Evolutionary conservation across 2,113 vertebrate genomes (phyloP).

Genomic region (Rhodinocichla rosea): DNA sequence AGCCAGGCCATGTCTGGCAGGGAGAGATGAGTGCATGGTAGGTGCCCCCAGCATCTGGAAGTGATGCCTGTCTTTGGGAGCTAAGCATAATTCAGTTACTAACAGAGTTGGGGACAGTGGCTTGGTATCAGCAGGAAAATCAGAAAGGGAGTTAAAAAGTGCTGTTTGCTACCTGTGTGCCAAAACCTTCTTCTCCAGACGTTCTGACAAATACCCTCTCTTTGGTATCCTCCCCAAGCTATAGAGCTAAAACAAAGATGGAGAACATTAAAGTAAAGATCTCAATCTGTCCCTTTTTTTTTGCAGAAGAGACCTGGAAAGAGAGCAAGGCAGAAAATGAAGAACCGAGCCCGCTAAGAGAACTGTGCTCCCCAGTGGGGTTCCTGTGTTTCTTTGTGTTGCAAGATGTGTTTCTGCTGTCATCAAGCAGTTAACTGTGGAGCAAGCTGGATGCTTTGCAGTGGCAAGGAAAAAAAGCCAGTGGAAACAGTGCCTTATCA

Average conservation of each 20-base stretch:
- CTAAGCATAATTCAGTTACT: neutral
- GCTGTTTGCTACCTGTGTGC: neutral
- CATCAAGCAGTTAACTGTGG: neutral
- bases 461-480: neutral
- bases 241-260: neutral
- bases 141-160: neutral
- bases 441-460: neutral
- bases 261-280: neutral
- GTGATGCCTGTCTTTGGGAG: neutral
- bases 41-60: neutral
- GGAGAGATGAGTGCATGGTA: neutral
- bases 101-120: neutral
- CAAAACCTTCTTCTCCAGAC: neutral
- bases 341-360: constrained; percentile 71
- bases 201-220: neutral
- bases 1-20: neutral
- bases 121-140: neutral
- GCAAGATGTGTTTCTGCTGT: neutral
- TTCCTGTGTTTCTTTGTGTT: neutral
- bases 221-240: neutral
- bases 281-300: neutral
- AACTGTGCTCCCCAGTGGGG: neutral
- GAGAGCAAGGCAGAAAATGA: constrained; percentile 87
- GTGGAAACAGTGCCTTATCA: neutral
- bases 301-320: constrained; percentile 94